A percentile compares a stretch with the other conserved stretches of the same genome.
Evolutionary conservation across 2,113 vertebrate genomes (phyloP).

Genomic region (Callocephalon fimbriatum): DNA sequence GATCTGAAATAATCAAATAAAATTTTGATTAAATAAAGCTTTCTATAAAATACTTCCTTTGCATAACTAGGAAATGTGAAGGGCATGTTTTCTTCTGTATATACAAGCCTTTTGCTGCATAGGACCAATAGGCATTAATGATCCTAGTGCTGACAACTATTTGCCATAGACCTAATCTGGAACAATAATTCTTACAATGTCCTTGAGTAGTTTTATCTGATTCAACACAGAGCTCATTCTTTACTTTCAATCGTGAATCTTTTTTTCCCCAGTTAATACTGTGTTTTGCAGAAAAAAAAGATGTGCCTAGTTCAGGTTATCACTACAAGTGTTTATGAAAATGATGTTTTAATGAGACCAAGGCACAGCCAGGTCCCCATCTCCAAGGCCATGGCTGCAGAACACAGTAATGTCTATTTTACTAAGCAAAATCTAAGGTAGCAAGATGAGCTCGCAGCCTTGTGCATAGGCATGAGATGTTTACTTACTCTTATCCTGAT

Average conservation of each 20-base stretch:
- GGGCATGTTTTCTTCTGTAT: background rate
- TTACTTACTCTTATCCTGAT: conserved; percentile 34
- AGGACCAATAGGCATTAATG: background rate
- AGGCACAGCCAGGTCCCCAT: background rate
- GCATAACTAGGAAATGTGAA: background rate
- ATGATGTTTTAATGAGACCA: conserved; percentile 9
- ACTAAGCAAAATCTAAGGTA: background rate
- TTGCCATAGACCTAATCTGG: background rate
- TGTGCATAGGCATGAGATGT: background rate
- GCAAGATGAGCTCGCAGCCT: background rate
- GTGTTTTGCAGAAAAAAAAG: conserved; percentile 6
- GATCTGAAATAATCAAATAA: background rate
- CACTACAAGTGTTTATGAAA: conserved; percentile 45
- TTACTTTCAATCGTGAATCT: background rate
- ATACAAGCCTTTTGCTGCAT: background rate
- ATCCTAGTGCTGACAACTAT: background rate
- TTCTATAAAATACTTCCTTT: background rate
- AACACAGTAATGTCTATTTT: background rate
- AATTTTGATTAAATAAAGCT: background rate
- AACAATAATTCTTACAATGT: background rate
- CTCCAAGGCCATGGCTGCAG: background rate
- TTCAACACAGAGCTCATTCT: background rate
- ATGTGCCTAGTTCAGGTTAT: conserved; percentile 5
- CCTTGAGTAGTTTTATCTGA: background rate
- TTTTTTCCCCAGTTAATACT: background rate